Conservation (phyloP, 1,140 invertebrate species). For the Euwallacea similis region DNA sequence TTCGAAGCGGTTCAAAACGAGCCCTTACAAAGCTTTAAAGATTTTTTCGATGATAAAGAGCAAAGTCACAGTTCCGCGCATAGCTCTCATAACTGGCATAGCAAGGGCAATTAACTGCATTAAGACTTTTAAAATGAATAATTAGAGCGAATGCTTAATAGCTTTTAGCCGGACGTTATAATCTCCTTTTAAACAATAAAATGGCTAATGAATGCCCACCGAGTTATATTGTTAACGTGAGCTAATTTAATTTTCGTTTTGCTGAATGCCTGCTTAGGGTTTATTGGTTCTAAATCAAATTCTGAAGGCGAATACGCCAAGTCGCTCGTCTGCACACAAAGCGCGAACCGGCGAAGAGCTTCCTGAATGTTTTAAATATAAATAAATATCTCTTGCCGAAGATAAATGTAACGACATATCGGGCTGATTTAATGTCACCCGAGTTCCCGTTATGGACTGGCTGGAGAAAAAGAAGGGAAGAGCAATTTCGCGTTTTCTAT, state of each 20-base stretch:
- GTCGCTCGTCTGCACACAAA: neutral
- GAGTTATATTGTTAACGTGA: too few relatives aligned
- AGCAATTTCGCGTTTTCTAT: conserved; percentile 28
- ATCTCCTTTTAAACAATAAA: too few relatives aligned
- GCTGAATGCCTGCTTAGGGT: neutral
- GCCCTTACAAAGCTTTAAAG: too few relatives aligned
- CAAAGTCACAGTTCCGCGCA: too few relatives aligned
- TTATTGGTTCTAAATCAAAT: conserved; percentile 2
- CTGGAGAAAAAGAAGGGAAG: conserved; percentile 8
- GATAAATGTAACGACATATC: conserved; percentile 23
- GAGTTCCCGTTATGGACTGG: conserved; percentile 16
- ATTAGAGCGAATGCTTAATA: too few relatives aligned
- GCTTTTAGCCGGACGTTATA: too few relatives aligned
- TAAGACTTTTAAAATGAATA: too few relatives aligned
- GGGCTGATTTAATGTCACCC: conserved; percentile 16
- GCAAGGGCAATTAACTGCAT: too few relatives aligned
- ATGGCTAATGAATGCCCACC: too few relatives aligned
- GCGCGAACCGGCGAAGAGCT: conserved; percentile 1
- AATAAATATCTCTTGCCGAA: conserved; percentile 3
- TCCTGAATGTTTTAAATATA: conserved; percentile 23
- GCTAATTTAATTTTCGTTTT: neutral
- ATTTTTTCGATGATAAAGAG: too few relatives aligned
- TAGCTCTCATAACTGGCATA: too few relatives aligned
- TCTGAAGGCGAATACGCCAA: neutral
- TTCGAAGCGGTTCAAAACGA: too few relatives aligned